Evolutionary conservation across 2,113 vertebrate genomes (phyloP), one percentile per base, ranked within the genome.

Genomic region (Poeciliopsis occidentalis): DNA sequence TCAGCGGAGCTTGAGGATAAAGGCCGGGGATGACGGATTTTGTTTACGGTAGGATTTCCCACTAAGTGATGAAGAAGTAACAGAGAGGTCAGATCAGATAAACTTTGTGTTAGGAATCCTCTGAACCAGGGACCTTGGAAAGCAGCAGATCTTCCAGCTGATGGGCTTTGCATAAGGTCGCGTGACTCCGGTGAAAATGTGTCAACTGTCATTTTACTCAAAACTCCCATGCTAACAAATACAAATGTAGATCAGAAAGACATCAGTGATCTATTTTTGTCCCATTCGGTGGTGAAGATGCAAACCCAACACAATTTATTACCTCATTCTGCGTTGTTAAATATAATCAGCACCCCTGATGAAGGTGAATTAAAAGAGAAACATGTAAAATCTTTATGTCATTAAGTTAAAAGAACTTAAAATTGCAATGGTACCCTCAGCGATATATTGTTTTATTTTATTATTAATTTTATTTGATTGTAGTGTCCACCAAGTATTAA

Each of bases 21-120:
- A 71, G 78, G 69, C 78, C 80, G 79, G 73, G 69, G 86, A 87
- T 86, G 80, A 87, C 24, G 1, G 63, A 69, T 81, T 88, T 85
- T 81, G 65, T 74, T 74, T 69, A 12, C 76, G 64, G 79, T 90
- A 78, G 78, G 84, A 83, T 87, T 88, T 89, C 85, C 60, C 29
- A 64, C 66, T 26, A 13, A 8, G 61, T 71, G 81, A 85, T 41
- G 30, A 15, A 1, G 6, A 68, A 63, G 54, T 67, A 61, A 76
- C 73, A 73, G 31, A 78, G 37, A 69, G 51, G 80, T 84, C 77
- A 85, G 80, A 79, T 79, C 84, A 41, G 32, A 79, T 81, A 81
- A 63, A 57, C 75, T 81, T 73, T 64, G 61, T 63, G 72, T 31
- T 67, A 77, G 2, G 7, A 75, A 62, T 31, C 70, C 64, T 66